A percentile compares a stretch with the other conserved stretches of the same genome.
Evolutionary conservation across 1,140 invertebrate species (phyloP).

Genomic region (Diorhabda carinulata): DNA sequence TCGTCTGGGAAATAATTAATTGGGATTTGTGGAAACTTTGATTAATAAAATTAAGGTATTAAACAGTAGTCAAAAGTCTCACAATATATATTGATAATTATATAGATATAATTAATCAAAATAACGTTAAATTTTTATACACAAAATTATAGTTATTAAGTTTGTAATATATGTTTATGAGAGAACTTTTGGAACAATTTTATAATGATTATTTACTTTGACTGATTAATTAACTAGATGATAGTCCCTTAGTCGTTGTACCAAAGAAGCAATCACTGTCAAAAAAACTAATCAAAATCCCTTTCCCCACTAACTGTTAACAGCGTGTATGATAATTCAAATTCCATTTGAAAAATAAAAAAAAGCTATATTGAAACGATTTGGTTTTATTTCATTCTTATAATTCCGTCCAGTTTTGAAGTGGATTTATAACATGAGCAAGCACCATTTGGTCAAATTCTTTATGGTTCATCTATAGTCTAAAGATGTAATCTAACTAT

Average conservation of each 20-base stretch:
- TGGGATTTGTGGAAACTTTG: no score
- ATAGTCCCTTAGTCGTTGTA: conserved; percentile 27
- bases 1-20: no score
- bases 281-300: conserved; percentile 26
- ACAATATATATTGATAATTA: conserved; percentile 4
- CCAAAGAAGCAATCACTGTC: conserved; percentile 31
- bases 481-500: no score
- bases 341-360: conserved; percentile 9
- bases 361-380: no score
- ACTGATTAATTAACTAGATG: conserved; percentile 18
- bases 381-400: conserved; percentile 6
- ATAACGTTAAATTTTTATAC: conserved; percentile 27
- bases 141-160: conserved; percentile 35
- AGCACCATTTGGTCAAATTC: no score
- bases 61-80: no score
- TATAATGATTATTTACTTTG: conserved; percentile 27
- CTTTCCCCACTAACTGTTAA: conserved; percentile 27
- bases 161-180: conserved; percentile 32
- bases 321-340: conserved; percentile 33
- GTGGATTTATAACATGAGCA: no score
- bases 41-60: no score
- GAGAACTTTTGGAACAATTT: conserved; percentile 28
- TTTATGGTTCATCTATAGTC: no score
- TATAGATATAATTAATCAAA: conserved; percentile 18
- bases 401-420: no score